Conservation (phyloP, 2,888 invertebrate species). For the Drosophila infuscata region DNA sequence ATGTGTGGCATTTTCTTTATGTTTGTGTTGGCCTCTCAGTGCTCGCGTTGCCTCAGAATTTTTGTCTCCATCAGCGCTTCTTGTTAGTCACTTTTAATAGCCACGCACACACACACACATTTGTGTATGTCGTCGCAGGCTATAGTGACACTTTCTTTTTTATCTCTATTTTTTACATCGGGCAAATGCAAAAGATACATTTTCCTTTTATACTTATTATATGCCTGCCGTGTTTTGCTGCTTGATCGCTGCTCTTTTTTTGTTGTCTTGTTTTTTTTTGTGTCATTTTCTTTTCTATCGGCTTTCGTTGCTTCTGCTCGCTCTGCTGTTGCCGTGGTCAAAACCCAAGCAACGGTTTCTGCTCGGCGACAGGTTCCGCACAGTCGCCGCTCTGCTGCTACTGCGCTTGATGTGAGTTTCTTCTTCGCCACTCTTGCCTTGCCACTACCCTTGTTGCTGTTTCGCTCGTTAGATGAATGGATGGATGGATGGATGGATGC, state of each 20-base stretch:
- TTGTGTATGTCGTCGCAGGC: conserved; percentile 42
- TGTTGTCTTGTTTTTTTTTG: conserved; percentile 44
- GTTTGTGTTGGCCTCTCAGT: conserved; percentile 13
- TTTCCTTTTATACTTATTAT: conserved; percentile 51
- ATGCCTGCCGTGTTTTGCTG: conserved; percentile 47
- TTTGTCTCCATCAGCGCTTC: conserved; percentile 53
- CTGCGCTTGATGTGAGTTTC: conserved; percentile 25
- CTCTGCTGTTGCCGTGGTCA: conserved; percentile 59
- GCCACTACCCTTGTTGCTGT: conserved; percentile 26
- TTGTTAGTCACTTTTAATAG: conserved; percentile 69
- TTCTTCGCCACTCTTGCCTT: conserved; percentile 11
- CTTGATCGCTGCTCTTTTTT: conserved; percentile 58
- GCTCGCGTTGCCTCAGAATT: conserved; percentile 40
- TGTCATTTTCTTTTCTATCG: conserved; percentile 58
- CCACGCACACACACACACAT: conserved; percentile 45
- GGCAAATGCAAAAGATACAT: conserved; percentile 67
- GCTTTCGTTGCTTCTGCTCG: conserved; percentile 50
- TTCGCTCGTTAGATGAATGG: conserved; percentile 61
- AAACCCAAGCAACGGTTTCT: conserved; percentile 67
- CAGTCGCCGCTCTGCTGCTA: conserved; percentile 51
- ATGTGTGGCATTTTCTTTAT: conserved; percentile 34
- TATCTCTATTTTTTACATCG: conserved; percentile 61
- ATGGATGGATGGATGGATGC: conserved; percentile 73
- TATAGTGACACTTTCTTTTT: conserved; percentile 74
- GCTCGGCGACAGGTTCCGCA: conserved; percentile 73